phyloP scores from a whole-genome alignment of 1,140 invertebrate genomes.

The Periplaneta americana region DNA sequence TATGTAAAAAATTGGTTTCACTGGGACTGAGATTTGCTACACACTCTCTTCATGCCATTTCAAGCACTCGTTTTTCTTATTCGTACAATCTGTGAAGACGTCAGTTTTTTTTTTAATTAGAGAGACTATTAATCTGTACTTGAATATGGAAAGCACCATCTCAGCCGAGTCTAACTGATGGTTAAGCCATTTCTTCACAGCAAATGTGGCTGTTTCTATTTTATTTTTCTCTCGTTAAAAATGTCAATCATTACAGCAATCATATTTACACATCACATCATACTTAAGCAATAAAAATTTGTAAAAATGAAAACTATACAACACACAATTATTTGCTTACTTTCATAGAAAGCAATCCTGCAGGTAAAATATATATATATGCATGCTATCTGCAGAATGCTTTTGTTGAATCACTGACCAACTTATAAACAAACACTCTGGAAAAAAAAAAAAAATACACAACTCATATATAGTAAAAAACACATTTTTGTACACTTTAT shows the following conservation, averaged over 20 bases:
- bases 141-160: neutral
- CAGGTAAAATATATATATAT: neutral
- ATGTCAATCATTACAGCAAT: neutral
- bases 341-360: neutral
- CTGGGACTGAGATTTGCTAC: no score
- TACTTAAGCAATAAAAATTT: neutral
- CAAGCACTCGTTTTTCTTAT: no score
- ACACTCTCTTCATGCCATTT: no score
- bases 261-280: neutral
- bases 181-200: neutral
- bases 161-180: neutral
- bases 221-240: neutral
- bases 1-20: no score
- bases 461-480: neutral
- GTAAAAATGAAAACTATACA: neutral
- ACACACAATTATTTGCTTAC: neutral
- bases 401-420: neutral
- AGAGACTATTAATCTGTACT: neutral
- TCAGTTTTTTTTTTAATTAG: neutral
- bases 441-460: neutral
- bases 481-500: neutral
- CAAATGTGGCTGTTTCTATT: neutral
- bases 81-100: neutral
- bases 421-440: neutral
- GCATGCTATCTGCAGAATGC: neutral